phyloP scores from a whole-genome alignment of 1,140 invertebrate genomes.

The Agrypnia vestita region DNA sequence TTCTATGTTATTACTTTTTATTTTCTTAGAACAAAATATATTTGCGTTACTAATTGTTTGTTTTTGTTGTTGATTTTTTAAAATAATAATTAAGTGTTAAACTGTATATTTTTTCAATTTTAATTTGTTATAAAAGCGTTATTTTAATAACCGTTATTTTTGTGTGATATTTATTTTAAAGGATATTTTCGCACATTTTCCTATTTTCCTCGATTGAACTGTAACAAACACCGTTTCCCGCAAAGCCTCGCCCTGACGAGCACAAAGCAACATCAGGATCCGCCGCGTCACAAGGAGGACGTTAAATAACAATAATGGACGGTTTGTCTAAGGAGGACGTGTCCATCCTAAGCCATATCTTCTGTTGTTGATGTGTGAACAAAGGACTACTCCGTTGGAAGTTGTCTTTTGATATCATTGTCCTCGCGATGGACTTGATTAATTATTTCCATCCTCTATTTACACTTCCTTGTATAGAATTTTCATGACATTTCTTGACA shows the following conservation, averaged over 20 bases:
- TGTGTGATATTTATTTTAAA: no score
- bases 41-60: no score
- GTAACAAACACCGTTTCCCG: neutral
- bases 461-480: slow-evolving; percentile 51
- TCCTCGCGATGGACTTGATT: slow-evolving; percentile 57
- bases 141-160: no score
- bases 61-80: no score
- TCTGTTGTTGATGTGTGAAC: slow-evolving; percentile 56
- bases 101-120: no score
- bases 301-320: slow-evolving; percentile 55
- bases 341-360: slow-evolving; percentile 59
- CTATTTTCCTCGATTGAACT: no score
- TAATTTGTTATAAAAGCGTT: no score
- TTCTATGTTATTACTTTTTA: no score
- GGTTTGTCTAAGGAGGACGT: slow-evolving; percentile 52
- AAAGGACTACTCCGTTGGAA: slow-evolving; percentile 57
- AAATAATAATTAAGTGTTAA: no score
- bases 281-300: slow-evolving; percentile 26
- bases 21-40: no score
- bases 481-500: slow-evolving; percentile 48
- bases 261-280: slow-evolving; percentile 25
- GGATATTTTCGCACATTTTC: no score
- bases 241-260: neutral
- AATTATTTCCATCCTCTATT: slow-evolving; percentile 57
- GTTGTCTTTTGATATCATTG: slow-evolving; percentile 61